phyloP scores from a whole-genome alignment of 2,888 invertebrate genomes.

The Epinotia nisella region DNA sequence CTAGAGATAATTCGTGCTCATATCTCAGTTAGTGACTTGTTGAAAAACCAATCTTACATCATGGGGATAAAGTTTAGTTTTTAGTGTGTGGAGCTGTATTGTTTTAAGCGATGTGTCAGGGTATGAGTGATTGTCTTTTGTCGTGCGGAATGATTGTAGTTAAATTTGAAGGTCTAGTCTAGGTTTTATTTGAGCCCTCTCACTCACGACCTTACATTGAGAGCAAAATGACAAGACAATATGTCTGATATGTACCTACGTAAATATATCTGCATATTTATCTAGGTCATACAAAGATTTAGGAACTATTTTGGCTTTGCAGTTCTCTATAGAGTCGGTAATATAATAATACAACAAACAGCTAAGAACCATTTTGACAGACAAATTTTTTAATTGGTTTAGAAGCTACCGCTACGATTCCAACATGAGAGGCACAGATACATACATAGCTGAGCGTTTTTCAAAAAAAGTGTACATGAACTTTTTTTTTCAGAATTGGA shows the following conservation, averaged over 20 bases:
- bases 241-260: neutral
- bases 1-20: slow-evolving; percentile 8
- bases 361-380: no score
- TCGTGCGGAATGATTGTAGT: slow-evolving; percentile 31
- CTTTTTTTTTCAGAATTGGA: no score
- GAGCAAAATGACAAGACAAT: slow-evolving; percentile 16
- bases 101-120: slow-evolving; percentile 33
- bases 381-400: no score
- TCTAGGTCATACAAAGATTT: no score
- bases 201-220: slow-evolving; percentile 27
- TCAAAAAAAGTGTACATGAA: no score
- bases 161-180: slow-evolving; percentile 27
- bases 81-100: neutral
- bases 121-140: slow-evolving; percentile 33
- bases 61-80: neutral
- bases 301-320: neutral
- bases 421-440: no score
- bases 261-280: neutral
- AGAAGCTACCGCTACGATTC: no score
- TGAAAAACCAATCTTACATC: neutral
- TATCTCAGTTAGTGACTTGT: neutral
- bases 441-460: no score
- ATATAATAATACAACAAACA: no score
- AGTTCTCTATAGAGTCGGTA: no score
- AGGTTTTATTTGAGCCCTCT: slow-evolving; percentile 32